These are phyloP conservation scores for Melanostoma mellinum DNA, from an alignment of 2,888 invertebrate species.

Conservation along the genomic window DNA sequence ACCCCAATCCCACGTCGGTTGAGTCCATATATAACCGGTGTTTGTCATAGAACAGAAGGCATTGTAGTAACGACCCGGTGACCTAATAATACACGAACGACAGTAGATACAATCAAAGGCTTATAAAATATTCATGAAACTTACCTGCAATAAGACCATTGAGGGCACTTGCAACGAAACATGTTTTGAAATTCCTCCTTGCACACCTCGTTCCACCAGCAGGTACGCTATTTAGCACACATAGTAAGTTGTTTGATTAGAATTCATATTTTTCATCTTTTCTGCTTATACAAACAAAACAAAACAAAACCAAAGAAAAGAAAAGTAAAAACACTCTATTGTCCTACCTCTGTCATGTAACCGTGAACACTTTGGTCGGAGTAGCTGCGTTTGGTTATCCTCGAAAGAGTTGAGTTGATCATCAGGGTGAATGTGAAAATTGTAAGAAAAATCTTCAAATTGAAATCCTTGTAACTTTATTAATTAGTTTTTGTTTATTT, in stretches of 20 bases:
- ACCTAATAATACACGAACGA: constrained; percentile 79
- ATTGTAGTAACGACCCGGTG: constrained; percentile 94
- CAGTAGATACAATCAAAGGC: constrained; percentile 7
- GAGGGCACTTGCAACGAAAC: constrained; percentile 93
- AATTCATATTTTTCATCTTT: constrained; percentile 21
- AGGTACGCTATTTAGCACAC: constrained; percentile 87
- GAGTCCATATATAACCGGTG: constrained; percentile 95
- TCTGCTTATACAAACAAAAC: too few relatives aligned
- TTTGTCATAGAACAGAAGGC: constrained; percentile 95
- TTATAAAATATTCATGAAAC: constrained; percentile 24
- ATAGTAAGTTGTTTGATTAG: constrained; percentile 33
- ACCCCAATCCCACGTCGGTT: constrained; percentile 84
- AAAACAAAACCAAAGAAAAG: too few relatives aligned
- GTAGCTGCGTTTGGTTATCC: constrained; percentile 87
- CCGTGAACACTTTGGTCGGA: constrained; percentile 91
- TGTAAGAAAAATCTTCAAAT: constrained; percentile 72
- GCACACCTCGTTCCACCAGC: constrained; percentile 97
- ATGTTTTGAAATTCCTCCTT: constrained; percentile 94
- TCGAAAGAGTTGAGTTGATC: constrained; percentile 73
- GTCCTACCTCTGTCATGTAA: constrained; percentile 90
- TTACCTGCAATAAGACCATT: constrained; percentile 91
- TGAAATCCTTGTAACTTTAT: background rate
- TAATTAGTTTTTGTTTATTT: constrained; percentile 1
- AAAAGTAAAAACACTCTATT: background rate
- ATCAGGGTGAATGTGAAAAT: constrained; percentile 73